Percentiles rank a stretch among this genome's conserved stretches.
phyloP scores from a whole-genome alignment of 2,888 invertebrate genomes.

The Terebella lapidaria region DNA sequence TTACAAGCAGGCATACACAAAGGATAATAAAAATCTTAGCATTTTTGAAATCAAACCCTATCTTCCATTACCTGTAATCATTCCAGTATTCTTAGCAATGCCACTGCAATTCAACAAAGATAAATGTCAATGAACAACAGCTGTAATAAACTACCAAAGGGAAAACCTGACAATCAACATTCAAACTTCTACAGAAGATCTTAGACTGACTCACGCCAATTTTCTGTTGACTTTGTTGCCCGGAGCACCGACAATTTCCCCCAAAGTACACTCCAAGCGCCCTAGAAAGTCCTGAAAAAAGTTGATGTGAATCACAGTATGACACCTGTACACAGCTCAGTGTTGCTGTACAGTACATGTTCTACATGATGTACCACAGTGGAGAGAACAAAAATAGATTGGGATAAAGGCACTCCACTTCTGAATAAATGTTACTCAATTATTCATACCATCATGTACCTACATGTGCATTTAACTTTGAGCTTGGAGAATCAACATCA shows the following conservation, averaged over 20 bases:
- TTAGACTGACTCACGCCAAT: conserved; percentile 12
- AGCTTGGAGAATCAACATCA: conserved; percentile 38
- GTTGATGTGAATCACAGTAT: neutral
- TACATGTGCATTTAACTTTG: conserved; percentile 29
- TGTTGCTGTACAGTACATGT: too few relatives aligned
- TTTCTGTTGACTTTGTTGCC: conserved; percentile 16
- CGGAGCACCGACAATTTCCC: conserved; percentile 55
- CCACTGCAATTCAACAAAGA: neutral
- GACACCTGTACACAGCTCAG: neutral
- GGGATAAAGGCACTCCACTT: too few relatives aligned
- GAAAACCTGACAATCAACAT: too few relatives aligned
- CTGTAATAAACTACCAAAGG: neutral
- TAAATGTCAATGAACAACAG: too few relatives aligned
- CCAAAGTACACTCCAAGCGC: conserved; percentile 57
- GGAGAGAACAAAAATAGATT: too few relatives aligned
- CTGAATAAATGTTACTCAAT: too few relatives aligned
- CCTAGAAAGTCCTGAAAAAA: conserved; percentile 55
- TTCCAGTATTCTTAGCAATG: conserved; percentile 6
- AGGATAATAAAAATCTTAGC: too few relatives aligned
- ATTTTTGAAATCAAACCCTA: too few relatives aligned
- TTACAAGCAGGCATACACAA: too few relatives aligned
- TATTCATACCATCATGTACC: conserved; percentile 5
- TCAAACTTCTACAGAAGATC: too few relatives aligned
- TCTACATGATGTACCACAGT: too few relatives aligned
- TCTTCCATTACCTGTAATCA: conserved; percentile 8